Evolutionary conservation across 2,113 vertebrate species (phyloP), one percentile per base, ranked within the genome.

Genomic region (Mugil cephalus): DNA sequence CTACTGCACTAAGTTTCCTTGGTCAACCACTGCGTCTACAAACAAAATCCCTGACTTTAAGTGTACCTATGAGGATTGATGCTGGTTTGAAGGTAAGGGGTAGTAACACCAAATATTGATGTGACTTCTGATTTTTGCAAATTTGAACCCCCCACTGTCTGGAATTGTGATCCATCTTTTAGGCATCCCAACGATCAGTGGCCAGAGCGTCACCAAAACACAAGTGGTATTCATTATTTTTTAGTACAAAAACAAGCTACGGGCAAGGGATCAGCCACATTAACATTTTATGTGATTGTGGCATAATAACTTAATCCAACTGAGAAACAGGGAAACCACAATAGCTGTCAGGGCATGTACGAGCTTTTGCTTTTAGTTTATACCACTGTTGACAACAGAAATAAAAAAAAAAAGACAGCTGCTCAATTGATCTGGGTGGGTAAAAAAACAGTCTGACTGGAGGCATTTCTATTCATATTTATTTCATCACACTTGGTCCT

Each of bases 171-270:
- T 38, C n/a, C n/a, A n/a, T n/a, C 53, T n/a, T 64, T 2, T 39
- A 72, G 11, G 50, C 63, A 30, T 59, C 34, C 13, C 47, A 48
- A 69, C 47, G 8, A 69, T 58, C 35, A 36, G 19, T 18, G 38
- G 50, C n/a, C n/a, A n/a, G 38, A 15, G 12, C 69, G 68, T 63
- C 52, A n/a, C 38, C 35, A 62, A 53, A 42, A 19, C 36, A 69
- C 62, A 35, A 58, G 45, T 7, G 3, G 36, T 68, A 68, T 63
- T 82, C 74, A 61, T 40, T 39, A 54, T 69, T 68, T 48, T 35
- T 0, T 48, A 53, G 53, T 59, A 18, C 75, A 42, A 46, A 82
- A 63, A 69, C 43, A 54, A 7, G 12, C 36, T 34, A 68, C 19
- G 56, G 68, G 38, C 19, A 45, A 40, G 18, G 24, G 67, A 42